Evolutionary conservation across 2,797 vertebrate species (phyloP), one percentile per base, ranked within the genome.

Genomic region (Echeneis naucrates): DNA sequence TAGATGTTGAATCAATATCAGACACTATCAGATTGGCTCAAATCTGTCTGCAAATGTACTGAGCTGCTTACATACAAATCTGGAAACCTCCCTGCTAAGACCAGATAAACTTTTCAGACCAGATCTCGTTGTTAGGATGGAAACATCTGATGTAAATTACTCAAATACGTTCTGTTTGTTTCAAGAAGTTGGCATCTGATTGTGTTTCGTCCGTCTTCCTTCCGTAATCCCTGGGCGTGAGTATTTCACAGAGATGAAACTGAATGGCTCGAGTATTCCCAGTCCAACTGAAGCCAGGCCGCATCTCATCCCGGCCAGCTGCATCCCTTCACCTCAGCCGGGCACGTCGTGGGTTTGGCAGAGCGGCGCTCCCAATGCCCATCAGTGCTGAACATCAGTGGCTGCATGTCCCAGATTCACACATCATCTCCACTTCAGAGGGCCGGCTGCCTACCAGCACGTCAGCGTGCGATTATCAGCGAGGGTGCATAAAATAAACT

Each of bases 391-490:
- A 82, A 79, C 87, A 87, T 90, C 92, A 88, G 81, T 88, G 90
- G 81, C 58, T 70, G 56, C 68, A 33, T 89, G 91, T 47, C 91
- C 88, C 84, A 92, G 82, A 89, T 93, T 90, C 88, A 78, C 67
- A 88, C 84, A 88, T 88, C 84, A 89, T 86, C 87, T 85, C 75
- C 85, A 89, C 83, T 87, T 92, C 90, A 88, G 73, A 92, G 72
- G 63, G 42, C 73, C 63, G 58, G 62, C 72, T 52, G 58, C 67
- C 77, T 56, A 57, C 57, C 61, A 45, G 42, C 57, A 66, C 1
- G 24, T 27, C 38, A 51, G 53, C 61, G 53, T 23, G 64, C 13
- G 54, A 40, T 23, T 23, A 13, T 40, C 30, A 70, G 33, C 38
- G 38, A 17, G 33, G 33, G 48, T 55, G 70, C 65, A 78, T 77